phyloP scores from a whole-genome alignment of 2,797 vertebrate species.

The Sparidentex hasta region DNA sequence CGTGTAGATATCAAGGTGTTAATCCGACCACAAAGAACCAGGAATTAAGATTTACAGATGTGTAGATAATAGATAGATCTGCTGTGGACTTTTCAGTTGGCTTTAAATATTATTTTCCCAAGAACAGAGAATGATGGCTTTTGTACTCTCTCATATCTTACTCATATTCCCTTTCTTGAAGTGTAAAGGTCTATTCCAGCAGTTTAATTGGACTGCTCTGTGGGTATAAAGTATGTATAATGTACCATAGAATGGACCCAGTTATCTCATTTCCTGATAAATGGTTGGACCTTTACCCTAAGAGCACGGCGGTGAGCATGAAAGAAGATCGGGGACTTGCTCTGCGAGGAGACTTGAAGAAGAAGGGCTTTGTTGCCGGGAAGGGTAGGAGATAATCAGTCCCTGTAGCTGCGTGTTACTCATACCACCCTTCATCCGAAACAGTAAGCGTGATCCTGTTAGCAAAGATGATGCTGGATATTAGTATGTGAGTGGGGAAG shows the following conservation, averaged over 20 bases:
- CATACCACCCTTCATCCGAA: slow-evolving; percentile 69
- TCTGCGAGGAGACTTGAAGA: slow-evolving; percentile 65
- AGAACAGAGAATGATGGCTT: background rate
- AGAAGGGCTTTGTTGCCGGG: slow-evolving; percentile 57
- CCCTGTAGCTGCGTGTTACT: slow-evolving; percentile 69
- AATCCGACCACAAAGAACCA: slow-evolving; percentile 21
- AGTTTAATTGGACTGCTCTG: slow-evolving; percentile 51
- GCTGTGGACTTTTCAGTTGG: background rate
- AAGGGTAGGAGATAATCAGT: slow-evolving; percentile 70
- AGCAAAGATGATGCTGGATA: slow-evolving; percentile 69
- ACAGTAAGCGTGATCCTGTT: slow-evolving; percentile 75
- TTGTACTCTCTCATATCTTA: slow-evolving; percentile 20
- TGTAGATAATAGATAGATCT: background rate
- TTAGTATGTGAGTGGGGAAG: slow-evolving; percentile 54
- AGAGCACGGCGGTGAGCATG: slow-evolving; percentile 44
- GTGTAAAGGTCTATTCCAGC: slow-evolving; percentile 29
- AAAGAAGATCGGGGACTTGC: slow-evolving; percentile 55
- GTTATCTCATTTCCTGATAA: slow-evolving; percentile 65
- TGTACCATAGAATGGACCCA: slow-evolving; percentile 37
- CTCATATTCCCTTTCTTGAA: slow-evolving; percentile 35
- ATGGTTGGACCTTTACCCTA: slow-evolving; percentile 62
- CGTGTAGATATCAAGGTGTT: slow-evolving; percentile 12
- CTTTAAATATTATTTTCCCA: background rate
- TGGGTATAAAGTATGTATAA: slow-evolving; percentile 43
- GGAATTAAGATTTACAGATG: slow-evolving; percentile 18